A percentile compares a stretch with the other conserved stretches of the same genome.
These are phyloP conservation scores for Anthrax anthrax DNA, from an alignment of 2,888 invertebrate species.

Conservation along the genomic window DNA sequence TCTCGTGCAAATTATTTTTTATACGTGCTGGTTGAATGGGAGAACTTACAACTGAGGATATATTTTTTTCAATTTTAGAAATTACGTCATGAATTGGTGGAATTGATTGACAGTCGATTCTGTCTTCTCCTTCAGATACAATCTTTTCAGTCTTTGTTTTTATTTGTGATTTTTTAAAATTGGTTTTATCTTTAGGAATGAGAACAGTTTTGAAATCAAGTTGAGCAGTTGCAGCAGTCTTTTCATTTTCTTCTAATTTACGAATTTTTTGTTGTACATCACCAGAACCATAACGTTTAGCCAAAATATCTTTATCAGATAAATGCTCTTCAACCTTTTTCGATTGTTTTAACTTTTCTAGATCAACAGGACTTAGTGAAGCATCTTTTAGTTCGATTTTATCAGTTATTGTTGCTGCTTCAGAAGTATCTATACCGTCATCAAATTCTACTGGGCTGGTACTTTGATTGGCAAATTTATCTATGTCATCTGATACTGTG, in stretches of 20 bases:
- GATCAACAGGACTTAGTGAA: conserved; percentile 38
- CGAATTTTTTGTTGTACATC: conserved; percentile 43
- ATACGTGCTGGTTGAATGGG: neutral
- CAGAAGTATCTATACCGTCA: conserved; percentile 37
- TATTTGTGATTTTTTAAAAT: neutral
- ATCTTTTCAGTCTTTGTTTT: neutral
- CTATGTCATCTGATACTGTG: conserved; percentile 29
- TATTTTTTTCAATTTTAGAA: conserved; percentile 23
- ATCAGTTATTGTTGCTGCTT: conserved; percentile 39
- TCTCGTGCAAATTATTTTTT: neutral
- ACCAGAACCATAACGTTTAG: conserved; percentile 33
- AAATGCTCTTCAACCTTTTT: conserved; percentile 16
- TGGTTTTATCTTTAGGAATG: too few relatives aligned
- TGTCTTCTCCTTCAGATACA: neutral
- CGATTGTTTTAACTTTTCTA: conserved; percentile 17
- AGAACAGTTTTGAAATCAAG: neutral
- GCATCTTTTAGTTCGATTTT: conserved; percentile 39
- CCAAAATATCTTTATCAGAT: conserved; percentile 30
- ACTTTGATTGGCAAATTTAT: conserved; percentile 35
- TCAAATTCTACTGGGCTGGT: conserved; percentile 39
- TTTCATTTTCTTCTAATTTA: conserved; percentile 37
- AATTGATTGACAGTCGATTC: conserved; percentile 12
- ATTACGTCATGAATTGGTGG: conserved; percentile 26
- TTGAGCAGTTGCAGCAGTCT: neutral
- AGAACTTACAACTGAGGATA: conserved; percentile 14